Evolutionary conservation across 2,113 vertebrate genomes (phyloP), one percentile per base, ranked within the genome.

Genomic region (Siphamia tubifer): DNA sequence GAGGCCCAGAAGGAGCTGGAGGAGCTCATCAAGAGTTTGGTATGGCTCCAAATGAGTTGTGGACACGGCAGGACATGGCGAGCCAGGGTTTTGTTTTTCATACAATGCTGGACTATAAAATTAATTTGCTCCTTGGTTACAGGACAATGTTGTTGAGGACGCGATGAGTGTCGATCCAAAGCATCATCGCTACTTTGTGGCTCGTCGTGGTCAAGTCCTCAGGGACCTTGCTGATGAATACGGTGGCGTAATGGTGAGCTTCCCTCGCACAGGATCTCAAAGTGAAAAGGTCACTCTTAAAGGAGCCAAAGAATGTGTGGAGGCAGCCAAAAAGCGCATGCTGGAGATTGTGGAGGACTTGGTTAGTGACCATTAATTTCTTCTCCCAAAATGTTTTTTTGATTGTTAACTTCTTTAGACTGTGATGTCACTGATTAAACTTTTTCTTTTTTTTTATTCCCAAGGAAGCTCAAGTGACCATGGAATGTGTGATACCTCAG

Each of bases 251-350:
- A 98, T 98, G 93, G 96, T 99, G 69, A 99, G 98, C 90, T 98
- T 99, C 82, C 98, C 98, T 0, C 96, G 98, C 48, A 98, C 96
- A 0, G 95, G 88, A 36, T 92, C 95, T 2, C 95, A 96, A 79
- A 99, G 96, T 0, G 97, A 99, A 11, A 95, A 89, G 54, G 96
- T 99, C 74, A 95, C 94, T 15, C 94, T 99, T 39, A 99, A 99
- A 79, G 98, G 98, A 40, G 98, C 98, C 87, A 97, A 98, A 87
- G 98, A 99, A 38, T 99, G 98, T 11, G 96, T 99, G 80, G 96
- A 98, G 78, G 97, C 96, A 15, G 98, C 97, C 77, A 98, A 96
- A 87, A 98, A 95, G 65, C 96, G 96, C 74, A 98, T 99, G 87
- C 94, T 88, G 77, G 98, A 99, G 89, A 96, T 99, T 61, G 92